Evolutionary conservation across 2,113 vertebrate species (phyloP), one percentile per base, ranked within the genome.

Genomic region (Psammodynastes pulverulentus): DNA sequence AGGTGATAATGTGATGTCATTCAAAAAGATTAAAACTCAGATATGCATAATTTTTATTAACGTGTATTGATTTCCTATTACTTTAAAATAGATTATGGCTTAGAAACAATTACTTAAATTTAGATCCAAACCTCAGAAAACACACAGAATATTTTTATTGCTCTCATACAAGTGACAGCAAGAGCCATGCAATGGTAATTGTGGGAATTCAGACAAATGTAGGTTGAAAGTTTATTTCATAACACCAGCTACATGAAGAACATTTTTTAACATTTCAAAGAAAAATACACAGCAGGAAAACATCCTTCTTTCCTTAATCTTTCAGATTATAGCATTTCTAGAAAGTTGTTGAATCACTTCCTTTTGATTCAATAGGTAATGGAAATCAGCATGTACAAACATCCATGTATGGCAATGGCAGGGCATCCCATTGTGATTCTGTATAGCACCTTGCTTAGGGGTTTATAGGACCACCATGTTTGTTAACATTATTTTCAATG

Each of bases 341-440:
- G 96, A 95, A 95, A 96, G 95, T 91, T 17, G 1, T 89, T 97
- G 95, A 96, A 94, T 96, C 96, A 96, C 90, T 5, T 56, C 91
- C 90, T 90, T 90, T 39, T 90, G 94, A 94, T 51, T 13, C 0
- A 8, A 85, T 45, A 39, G 17, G 93, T 87, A 94, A 93, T 29
- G 89, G 94, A 92, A 86, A 91, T 89, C 54, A 46, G 62, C 52
- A 43, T 88, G 91, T 94, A 84, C 4, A 23, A 88, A 88, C 86
- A 43, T 12, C 24, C 49, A 45, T 51, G 46, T 0, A 0, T 0
- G 9, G 56, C 39, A 9, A 2, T 67, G 3, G 0, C 0, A 2
- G 48, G 39, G 39, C 89, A 29, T 9, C 91, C 39, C 29, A 79
- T 7, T 92, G 13, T 0, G 5, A 0, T 12, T 49, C 56, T 5